Evolutionary conservation across 2,888 invertebrate genomes (phyloP), one percentile per base, ranked within the genome.

Genomic region (Oscheius sp.): DNA sequence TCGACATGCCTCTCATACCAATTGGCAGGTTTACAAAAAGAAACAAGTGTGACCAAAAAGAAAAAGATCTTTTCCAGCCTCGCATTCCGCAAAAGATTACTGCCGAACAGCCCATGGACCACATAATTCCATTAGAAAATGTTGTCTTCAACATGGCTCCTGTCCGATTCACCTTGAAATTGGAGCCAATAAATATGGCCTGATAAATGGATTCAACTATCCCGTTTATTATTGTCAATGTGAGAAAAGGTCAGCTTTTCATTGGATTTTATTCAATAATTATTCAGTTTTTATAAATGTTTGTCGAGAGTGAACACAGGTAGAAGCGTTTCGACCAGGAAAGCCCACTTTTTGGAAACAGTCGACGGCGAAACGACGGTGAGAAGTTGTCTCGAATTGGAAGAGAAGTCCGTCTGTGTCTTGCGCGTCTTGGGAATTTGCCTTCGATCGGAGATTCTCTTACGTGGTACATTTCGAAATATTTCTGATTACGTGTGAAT

Each of bases 191-290:
- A 71, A 71, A 35, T 71, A 71, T 46, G 52, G 59, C 16, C 49
- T 71, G 35, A 16, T 23, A 5, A 71, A 71, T 25, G 23, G n/a
- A 12, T 29, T 46, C 13, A 23, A 41, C 27, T 71, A 71, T 27
- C 71, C 53, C 12, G 35, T 71, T 6, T 61, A 71, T 53, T 71
- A 71, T 43, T 71, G 71, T 29, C 43, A 61, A n/a, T 71, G 71
- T 21, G 71, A 71, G 21, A 45, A 21, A n/a, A 71, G 61, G 71
- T 59, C n/a, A 29, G 61, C 35, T 35, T 35, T 35, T 35, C 35
- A 3, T n/a, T n/a, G n/a, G n/a, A n/a, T n/a, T n/a, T n/a, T n/a
- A n/a, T 35, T 9, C 53, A 13, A 27, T 46, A 64, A 9, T n/a
- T 25, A 25, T 61, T 49, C 13, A 71, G 71, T 23, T 71, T 71